Percentiles rank a stretch among this genome's conserved stretches.
Evolutionary conservation across 2,113 vertebrate species (phyloP).

Genomic region (Carassius auratus): DNA sequence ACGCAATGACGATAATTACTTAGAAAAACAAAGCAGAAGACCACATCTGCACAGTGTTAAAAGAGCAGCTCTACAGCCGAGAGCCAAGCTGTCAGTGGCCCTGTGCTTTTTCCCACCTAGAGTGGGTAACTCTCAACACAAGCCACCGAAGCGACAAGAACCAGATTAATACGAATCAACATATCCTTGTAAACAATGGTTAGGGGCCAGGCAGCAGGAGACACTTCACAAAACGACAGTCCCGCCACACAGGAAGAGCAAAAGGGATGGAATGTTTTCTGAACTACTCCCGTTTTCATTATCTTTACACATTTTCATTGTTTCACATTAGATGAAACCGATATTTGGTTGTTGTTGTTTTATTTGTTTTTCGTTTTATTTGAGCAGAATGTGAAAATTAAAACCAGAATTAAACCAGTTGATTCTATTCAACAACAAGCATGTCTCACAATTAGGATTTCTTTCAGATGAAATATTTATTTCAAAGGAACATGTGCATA

Average conservation of each 20-base stretch:
- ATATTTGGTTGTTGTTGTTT: too few relatives aligned
- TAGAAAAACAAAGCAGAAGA: slow-evolving; percentile 90
- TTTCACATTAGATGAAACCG: too few relatives aligned
- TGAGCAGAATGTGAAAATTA: too few relatives aligned
- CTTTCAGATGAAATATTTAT: slow-evolving; percentile 49
- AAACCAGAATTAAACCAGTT: too few relatives aligned
- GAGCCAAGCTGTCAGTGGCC: slow-evolving; percentile 81
- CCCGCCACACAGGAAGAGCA: slow-evolving; percentile 72
- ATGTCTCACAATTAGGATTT: slow-evolving; percentile 31
- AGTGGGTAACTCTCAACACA: slow-evolving; percentile 64
- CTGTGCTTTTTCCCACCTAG: slow-evolving; percentile 76
- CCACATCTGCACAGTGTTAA: slow-evolving; percentile 93
- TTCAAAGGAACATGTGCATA: slow-evolving; percentile 44
- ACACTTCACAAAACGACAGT: slow-evolving; percentile 59
- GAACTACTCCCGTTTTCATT: too few relatives aligned
- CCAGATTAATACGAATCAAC: slow-evolving; percentile 94
- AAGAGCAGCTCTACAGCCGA: slow-evolving; percentile 68
- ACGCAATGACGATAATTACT: slow-evolving; percentile 98
- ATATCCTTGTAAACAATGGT: slow-evolving; percentile 86
- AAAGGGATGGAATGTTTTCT: slow-evolving; percentile 43
- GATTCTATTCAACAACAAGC: slow-evolving; percentile 35
- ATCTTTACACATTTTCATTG: too few relatives aligned
- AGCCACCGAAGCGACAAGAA: slow-evolving; percentile 81
- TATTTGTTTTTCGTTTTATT: too few relatives aligned
- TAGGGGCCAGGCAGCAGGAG: slow-evolving; percentile 71